These are phyloP conservation scores for Gadus chalcogrammus DNA, from an alignment of 2,113 vertebrate genomes.

Conservation along the genomic window DNA sequence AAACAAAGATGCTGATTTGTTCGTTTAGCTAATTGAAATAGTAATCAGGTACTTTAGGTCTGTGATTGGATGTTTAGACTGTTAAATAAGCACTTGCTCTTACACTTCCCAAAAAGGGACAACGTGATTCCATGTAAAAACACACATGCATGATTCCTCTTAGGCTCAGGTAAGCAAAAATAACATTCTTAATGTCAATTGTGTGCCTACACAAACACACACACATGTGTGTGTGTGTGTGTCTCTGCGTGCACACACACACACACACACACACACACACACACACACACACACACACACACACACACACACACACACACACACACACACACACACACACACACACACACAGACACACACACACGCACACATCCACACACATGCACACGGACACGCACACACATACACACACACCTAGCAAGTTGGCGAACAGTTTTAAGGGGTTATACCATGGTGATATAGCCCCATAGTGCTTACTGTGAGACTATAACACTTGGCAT, in stretches of 20 bases:
- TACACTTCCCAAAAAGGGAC: slow-evolving; percentile 1
- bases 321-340: slow-evolving; percentile 6
- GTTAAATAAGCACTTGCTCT: not conserved
- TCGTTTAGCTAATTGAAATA: slow-evolving; percentile 1
- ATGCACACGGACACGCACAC: not conserved
- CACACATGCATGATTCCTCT: not conserved
- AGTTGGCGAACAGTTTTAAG: not conserved
- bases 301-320: slow-evolving; percentile 10
- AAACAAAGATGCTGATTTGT: not conserved
- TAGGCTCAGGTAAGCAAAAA: not conserved
- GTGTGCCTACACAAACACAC: not conserved
- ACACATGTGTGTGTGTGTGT: not conserved
- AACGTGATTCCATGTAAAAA: not conserved
- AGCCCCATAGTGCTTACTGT: slow-evolving; percentile 47
- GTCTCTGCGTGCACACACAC: no score
- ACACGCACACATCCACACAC: not conserved
- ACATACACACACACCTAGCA: not conserved
- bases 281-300: not conserved
- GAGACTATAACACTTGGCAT: slow-evolving; percentile 46
- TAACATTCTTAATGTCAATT: not conserved
- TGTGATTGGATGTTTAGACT: not conserved
- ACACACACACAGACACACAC: not conserved
- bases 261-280: not conserved
- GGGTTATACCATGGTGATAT: slow-evolving; percentile 10
- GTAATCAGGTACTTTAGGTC: not conserved